Percentiles rank a stretch among this genome's conserved stretches.
Evolutionary conservation across 2,113 vertebrate genomes (phyloP).

Genomic region (Empidonax traillii): DNA sequence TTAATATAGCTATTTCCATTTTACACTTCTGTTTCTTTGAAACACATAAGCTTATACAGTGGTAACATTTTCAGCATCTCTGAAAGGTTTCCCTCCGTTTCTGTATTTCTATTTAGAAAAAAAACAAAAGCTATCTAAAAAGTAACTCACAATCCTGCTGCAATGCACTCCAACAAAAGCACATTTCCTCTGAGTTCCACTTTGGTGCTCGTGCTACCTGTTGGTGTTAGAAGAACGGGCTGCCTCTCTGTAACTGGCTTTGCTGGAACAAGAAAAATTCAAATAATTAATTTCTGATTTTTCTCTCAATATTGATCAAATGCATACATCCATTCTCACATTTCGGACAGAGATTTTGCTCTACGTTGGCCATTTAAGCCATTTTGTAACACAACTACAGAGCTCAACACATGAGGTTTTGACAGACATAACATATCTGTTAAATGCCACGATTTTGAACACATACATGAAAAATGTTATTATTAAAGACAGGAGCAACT

Average conservation of each 20-base stretch:
- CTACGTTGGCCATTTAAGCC: neutral
- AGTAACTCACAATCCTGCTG: slow-evolving; percentile 92
- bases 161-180: slow-evolving; percentile 93
- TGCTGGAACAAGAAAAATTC: slow-evolving; percentile 72
- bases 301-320: neutral
- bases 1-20: neutral
- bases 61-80: neutral
- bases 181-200: slow-evolving; percentile 89
- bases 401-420: slow-evolving; percentile 7
- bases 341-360: neutral
- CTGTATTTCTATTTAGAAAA: neutral
- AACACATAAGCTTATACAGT: neutral
- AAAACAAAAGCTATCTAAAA: neutral
- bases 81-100: neutral
- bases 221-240: slow-evolving; percentile 87
- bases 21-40: neutral
- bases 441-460: neutral
- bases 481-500: neutral
- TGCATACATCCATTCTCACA: neutral
- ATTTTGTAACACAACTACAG: neutral
- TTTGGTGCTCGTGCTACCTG: slow-evolving; percentile 82
- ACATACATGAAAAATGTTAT: neutral
- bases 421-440: neutral
- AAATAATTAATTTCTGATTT: neutral
- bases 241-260: slow-evolving; percentile 81